These are phyloP conservation scores for Liasis olivaceus DNA, from an alignment of 2,797 vertebrate genomes.

Conservation along the genomic window DNA sequence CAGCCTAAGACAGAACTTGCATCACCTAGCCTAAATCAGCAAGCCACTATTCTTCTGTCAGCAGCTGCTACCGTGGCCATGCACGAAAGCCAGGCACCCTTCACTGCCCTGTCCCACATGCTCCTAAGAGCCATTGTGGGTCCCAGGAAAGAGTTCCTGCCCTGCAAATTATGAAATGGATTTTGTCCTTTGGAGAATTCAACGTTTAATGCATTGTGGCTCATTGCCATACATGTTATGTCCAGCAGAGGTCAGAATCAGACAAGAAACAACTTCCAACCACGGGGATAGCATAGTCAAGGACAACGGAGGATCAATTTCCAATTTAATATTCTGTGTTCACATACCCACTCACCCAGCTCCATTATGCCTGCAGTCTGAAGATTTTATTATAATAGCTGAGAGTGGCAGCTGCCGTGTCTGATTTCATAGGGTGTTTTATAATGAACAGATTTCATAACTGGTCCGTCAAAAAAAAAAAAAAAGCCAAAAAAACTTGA, in stretches of 20 bases:
- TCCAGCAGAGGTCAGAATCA: constrained; percentile 60
- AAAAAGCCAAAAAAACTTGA: constrained; percentile 24
- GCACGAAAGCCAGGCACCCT: neutral
- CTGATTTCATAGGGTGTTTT: neutral
- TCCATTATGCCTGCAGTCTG: neutral
- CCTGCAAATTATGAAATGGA: neutral
- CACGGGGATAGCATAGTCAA: neutral
- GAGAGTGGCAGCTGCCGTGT: neutral
- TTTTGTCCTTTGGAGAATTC: neutral
- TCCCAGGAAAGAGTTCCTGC: neutral
- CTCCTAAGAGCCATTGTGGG: neutral
- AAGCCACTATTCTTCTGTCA: neutral
- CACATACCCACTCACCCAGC: neutral
- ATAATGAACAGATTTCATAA: constrained; percentile 37
- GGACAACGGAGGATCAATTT: neutral
- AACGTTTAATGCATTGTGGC: neutral
- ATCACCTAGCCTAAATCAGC: neutral
- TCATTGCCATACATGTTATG: constrained; percentile 23
- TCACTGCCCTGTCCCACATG: neutral
- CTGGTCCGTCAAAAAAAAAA: constrained; percentile 11
- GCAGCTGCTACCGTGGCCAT: neutral
- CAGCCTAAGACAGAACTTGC: neutral
- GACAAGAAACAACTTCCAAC: neutral
- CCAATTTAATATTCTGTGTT: neutral
- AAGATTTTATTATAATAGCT: neutral